Evolutionary conservation across 2,888 invertebrate species (phyloP).

Genomic region (Caenorhabditis sulstoni): DNA sequence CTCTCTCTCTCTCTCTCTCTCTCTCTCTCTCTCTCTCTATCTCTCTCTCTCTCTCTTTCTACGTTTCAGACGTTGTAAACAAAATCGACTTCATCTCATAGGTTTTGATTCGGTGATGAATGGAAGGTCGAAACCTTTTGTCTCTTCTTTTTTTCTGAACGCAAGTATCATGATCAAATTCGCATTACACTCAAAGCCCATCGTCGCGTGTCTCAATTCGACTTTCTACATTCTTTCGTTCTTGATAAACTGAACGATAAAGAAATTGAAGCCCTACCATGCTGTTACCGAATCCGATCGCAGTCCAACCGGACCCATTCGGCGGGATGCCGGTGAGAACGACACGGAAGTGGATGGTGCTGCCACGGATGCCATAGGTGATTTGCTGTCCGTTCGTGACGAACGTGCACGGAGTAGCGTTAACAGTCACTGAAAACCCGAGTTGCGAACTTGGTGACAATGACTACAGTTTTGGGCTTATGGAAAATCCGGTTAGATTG

Average conservation of each 20-base stretch:
- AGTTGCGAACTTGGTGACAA: background rate
- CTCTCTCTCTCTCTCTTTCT: too few species aligned
- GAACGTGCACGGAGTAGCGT: slow-evolving; percentile 60
- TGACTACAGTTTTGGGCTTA: too few species aligned
- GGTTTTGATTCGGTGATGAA: slow-evolving; percentile 18
- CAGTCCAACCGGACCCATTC: slow-evolving; percentile 71
- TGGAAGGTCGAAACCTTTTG: slow-evolving; percentile 11
- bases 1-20: too few species aligned
- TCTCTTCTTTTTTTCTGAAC: slow-evolving; percentile 9
- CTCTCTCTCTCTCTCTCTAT: too few species aligned
- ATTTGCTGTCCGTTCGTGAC: slow-evolving; percentile 62
- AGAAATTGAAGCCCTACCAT: slow-evolving; percentile 68
- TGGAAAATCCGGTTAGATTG: too few species aligned
- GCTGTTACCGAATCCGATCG: slow-evolving; percentile 75
- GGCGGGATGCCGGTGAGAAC: slow-evolving; percentile 67
- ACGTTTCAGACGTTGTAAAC: slow-evolving; percentile 27
- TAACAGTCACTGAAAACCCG: slow-evolving; percentile 35
- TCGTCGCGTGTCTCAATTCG: background rate
- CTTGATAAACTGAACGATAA: too few species aligned
- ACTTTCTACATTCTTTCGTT: too few species aligned
- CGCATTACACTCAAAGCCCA: too few species aligned
- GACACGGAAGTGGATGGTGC: slow-evolving; percentile 73
- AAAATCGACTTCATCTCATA: background rate
- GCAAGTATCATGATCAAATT: background rate
- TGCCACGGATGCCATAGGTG: slow-evolving; percentile 66